Evolutionary conservation across 53 echinoderm and acorn worm genomes (phyloP).

Genomic region (Temnopleurus reevesii): DNA sequence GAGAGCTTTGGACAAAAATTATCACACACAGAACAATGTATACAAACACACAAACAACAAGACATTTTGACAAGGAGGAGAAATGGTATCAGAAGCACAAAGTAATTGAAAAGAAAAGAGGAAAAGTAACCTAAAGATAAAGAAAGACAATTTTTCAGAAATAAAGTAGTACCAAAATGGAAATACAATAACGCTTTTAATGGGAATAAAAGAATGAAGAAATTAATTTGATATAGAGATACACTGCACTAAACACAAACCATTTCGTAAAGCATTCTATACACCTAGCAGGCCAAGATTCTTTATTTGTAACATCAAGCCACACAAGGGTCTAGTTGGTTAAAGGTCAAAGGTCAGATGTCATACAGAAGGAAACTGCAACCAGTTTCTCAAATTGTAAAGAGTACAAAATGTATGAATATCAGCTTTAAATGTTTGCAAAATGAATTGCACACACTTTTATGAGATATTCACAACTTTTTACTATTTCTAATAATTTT

Average conservation of each 20-base stretch:
- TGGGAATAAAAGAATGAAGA: background rate
- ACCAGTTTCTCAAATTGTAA: background rate
- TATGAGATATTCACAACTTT: too few species aligned
- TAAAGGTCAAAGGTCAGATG: conserved; percentile 13
- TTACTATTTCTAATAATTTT: too few species aligned
- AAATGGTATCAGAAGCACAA: background rate
- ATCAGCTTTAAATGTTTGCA: too few species aligned
- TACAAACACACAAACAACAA: too few species aligned
- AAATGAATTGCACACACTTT: too few species aligned
- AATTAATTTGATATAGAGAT: background rate
- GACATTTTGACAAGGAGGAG: too few species aligned
- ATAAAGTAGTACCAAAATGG: too few species aligned
- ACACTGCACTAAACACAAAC: background rate
- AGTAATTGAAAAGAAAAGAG: background rate
- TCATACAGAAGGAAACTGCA: conserved; percentile 1
- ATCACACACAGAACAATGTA: too few species aligned
- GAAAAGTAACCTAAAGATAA: background rate
- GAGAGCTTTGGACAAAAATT: too few species aligned
- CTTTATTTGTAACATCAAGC: background rate
- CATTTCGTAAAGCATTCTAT: background rate
- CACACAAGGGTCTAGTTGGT: background rate
- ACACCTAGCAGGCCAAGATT: background rate
- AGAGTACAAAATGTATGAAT: too few species aligned
- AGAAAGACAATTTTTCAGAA: too few species aligned
- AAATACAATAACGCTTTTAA: background rate